A percentile compares a stretch with the other conserved stretches of the same genome.
Conservation (phyloP, 2,797 vertebrate genomes). For the Chelmon rostratus region DNA sequence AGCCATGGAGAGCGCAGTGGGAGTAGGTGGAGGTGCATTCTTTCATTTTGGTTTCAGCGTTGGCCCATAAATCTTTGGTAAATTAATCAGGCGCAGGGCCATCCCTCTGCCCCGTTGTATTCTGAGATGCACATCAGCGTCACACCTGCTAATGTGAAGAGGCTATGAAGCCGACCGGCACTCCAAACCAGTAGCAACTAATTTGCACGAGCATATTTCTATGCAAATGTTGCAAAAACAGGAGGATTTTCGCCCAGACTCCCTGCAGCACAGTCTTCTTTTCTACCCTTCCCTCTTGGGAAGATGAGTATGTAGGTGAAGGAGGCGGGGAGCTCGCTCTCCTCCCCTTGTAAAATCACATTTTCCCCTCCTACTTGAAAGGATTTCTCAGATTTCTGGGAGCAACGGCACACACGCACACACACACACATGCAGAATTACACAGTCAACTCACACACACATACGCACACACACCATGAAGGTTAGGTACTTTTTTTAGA, state of each 20-base stretch:
- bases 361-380: slow-evolving; percentile 75
- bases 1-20: slow-evolving; percentile 84
- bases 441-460: slow-evolving; percentile 4
- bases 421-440: slow-evolving; percentile 26
- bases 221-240: slow-evolving; percentile 43
- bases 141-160: slow-evolving; percentile 84
- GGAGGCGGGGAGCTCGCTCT: slow-evolving; percentile 37
- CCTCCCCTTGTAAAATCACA: slow-evolving; percentile 62
- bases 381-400: slow-evolving; percentile 72
- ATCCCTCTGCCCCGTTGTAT: slow-evolving; percentile 86
- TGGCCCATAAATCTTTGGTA: slow-evolving; percentile 90
- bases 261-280: slow-evolving; percentile 15
- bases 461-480: slow-evolving; percentile 57
- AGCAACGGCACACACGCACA: slow-evolving; percentile 43
- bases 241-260: slow-evolving; percentile 4
- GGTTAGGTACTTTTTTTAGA: slow-evolving; percentile 76
- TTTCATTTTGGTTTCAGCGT: slow-evolving; percentile 74
- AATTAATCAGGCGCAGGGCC: slow-evolving; percentile 84
- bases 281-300: slow-evolving; percentile 31
- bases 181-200: slow-evolving; percentile 73
- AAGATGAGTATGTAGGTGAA: slow-evolving; percentile 52
- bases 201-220: slow-evolving; percentile 74
- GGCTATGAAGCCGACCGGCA: slow-evolving; percentile 81
- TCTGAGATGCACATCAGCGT: slow-evolving; percentile 90
- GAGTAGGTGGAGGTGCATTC: slow-evolving; percentile 72